Evolutionary conservation across 2,797 vertebrate species (phyloP).

Genomic region (Heteromormyrus szaboi): DNA sequence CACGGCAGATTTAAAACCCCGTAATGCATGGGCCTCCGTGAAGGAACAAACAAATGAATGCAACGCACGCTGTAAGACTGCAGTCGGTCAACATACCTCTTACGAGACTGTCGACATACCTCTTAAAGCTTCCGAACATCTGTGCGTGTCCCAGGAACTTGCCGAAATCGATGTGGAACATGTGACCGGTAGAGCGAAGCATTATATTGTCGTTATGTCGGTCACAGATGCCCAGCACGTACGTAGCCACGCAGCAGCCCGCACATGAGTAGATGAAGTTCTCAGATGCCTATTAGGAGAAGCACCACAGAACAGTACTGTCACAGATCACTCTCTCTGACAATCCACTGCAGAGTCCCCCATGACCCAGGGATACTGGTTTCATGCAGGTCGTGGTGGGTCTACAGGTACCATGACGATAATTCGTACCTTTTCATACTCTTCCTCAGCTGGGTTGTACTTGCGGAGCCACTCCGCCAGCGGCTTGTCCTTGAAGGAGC

Average conservation of each 20-base stretch:
- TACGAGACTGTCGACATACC: slow-evolving; percentile 52
- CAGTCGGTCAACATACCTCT: neutral
- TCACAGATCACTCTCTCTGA: neutral
- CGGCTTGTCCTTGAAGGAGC: slow-evolving; percentile 97
- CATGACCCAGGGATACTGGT: neutral
- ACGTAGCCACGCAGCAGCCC: slow-evolving; percentile 95
- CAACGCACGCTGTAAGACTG: neutral
- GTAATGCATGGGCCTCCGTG: neutral
- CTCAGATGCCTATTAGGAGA: slow-evolving; percentile 77
- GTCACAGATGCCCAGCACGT: slow-evolving; percentile 92
- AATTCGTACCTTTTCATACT: slow-evolving; percentile 88
- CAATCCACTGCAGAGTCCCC: neutral
- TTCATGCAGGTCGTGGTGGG: neutral
- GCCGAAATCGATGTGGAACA: slow-evolving; percentile 98
- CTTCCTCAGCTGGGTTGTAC: slow-evolving; percentile 94
- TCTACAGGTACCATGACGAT: neutral
- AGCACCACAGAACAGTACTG: neutral
- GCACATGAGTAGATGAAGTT: slow-evolving; percentile 99
- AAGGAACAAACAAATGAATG: neutral
- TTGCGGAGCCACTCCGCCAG: slow-evolving; percentile 95
- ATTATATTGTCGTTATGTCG: slow-evolving; percentile 98
- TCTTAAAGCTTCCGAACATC: slow-evolving; percentile 97
- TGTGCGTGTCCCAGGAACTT: slow-evolving; percentile 96
- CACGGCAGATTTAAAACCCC: neutral
- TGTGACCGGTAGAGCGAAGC: slow-evolving; percentile 92